phyloP scores from a whole-genome alignment of 2,113 vertebrate genomes.

The Salvelinus fontinalis region DNA sequence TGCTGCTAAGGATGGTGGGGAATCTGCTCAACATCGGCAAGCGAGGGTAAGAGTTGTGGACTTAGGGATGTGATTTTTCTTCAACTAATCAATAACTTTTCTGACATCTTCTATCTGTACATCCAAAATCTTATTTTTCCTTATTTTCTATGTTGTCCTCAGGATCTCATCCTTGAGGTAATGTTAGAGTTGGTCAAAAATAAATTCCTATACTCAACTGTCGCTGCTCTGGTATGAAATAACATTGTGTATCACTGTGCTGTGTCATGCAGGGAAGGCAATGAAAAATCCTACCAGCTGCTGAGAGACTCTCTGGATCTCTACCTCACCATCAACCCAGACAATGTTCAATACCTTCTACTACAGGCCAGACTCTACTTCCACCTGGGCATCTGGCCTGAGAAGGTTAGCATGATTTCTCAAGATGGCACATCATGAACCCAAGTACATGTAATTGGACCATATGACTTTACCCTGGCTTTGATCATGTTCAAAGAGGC shows the following conservation, averaged over 20 bases:
- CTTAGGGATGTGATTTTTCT: not conserved
- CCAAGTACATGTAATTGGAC: not conserved
- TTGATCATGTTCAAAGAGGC: no score
- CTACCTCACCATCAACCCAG: constrained; percentile 96
- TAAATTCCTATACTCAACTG: not conserved
- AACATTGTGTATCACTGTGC: not conserved
- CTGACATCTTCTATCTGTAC: no score
- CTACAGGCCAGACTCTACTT: constrained; percentile 96
- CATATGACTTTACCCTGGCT: no score
- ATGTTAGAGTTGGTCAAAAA: not conserved
- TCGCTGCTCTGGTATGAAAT: not conserved
- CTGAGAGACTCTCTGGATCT: constrained; percentile 94
- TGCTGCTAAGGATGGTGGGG: constrained; percentile 95
- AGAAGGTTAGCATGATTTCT: constrained; percentile 83
- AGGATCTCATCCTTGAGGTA: not conserved
- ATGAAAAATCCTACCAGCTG: constrained; percentile 95
- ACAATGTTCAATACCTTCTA: constrained; percentile 95
- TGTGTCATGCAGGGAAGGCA: constrained; percentile 82
- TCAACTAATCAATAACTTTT: no score
- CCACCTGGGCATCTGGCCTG: constrained; percentile 98
- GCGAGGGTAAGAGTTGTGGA: constrained; percentile 79
- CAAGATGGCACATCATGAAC: no score
- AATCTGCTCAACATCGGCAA: constrained; percentile 96
- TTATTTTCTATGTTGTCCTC: no score
- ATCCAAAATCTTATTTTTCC: no score